These are phyloP conservation scores for Meloidogyne hapla DNA, from an alignment of 1,140 invertebrate genomes.

Conservation along the genomic window DNA sequence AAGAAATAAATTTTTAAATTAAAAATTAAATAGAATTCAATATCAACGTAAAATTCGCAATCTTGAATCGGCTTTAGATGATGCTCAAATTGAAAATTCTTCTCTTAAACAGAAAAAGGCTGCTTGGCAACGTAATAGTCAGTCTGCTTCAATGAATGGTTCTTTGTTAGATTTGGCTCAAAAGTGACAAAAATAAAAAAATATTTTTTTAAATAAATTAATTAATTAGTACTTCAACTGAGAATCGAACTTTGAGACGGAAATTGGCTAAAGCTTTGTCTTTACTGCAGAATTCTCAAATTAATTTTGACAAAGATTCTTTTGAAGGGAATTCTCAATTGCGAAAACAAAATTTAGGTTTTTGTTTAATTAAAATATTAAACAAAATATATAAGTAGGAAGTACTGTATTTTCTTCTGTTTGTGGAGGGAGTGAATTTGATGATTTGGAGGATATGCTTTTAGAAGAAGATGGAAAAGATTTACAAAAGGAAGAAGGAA, in stretches of 20 bases:
- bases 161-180: neutral
- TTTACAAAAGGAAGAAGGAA: neutral
- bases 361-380: neutral
- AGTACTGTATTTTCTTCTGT: neutral
- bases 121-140: neutral
- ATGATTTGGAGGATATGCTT: neutral
- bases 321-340: neutral
- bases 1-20: neutral
- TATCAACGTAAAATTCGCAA: neutral
- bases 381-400: neutral
- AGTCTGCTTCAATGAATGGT: neutral
- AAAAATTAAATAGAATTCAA: neutral
- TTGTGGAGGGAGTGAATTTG: neutral
- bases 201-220: neutral
- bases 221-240: neutral
- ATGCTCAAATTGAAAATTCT: neutral
- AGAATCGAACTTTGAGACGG: neutral
- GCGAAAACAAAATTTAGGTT: neutral
- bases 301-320: neutral
- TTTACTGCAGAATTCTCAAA: neutral
- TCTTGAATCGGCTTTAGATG: neutral
- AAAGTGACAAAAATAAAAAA: neutral
- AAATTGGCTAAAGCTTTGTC: slow-evolving; percentile 1
- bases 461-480: neutral
- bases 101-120: neutral